phyloP scores from a whole-genome alignment of 2,113 vertebrate species.

The Romanogobio albipinnatus region DNA sequence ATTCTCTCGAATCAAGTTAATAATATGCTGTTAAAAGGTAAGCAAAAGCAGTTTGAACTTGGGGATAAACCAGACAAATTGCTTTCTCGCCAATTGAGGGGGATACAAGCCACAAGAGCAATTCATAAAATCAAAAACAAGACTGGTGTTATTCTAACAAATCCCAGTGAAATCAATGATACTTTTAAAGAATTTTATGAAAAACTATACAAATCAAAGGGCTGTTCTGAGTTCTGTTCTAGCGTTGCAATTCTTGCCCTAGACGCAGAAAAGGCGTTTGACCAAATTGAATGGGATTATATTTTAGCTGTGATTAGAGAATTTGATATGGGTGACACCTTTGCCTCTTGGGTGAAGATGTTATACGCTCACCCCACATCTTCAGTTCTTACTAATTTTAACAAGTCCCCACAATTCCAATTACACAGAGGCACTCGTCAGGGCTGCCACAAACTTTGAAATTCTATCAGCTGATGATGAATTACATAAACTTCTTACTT shows the following conservation, averaged over 20 bases:
- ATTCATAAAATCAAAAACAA: not conserved
- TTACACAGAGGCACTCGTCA: not conserved
- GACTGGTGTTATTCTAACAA: not conserved
- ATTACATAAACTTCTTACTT: not conserved
- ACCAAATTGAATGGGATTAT: not conserved
- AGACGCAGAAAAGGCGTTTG: not conserved
- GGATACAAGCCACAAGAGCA: not conserved
- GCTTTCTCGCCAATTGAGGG: not conserved
- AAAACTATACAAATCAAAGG: too few species aligned
- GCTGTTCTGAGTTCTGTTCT: too few species aligned
- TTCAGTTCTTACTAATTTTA: not conserved
- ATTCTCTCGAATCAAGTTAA: too few species aligned
- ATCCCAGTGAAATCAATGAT: not conserved
- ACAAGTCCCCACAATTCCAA: not conserved
- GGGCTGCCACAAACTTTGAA: not conserved
- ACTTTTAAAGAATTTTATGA: not conserved
- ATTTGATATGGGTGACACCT: not conserved
- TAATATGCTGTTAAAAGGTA: not conserved
- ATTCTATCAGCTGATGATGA: not conserved
- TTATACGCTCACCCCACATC: not conserved
- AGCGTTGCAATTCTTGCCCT: not conserved
- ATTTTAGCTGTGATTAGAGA: not conserved
- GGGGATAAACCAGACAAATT: constrained; percentile 9
- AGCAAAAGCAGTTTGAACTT: constrained; percentile 12
- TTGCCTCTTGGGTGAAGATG: not conserved